phyloP scores from a whole-genome alignment of 2,797 vertebrate genomes.

The Eremophila alpestris region DNA sequence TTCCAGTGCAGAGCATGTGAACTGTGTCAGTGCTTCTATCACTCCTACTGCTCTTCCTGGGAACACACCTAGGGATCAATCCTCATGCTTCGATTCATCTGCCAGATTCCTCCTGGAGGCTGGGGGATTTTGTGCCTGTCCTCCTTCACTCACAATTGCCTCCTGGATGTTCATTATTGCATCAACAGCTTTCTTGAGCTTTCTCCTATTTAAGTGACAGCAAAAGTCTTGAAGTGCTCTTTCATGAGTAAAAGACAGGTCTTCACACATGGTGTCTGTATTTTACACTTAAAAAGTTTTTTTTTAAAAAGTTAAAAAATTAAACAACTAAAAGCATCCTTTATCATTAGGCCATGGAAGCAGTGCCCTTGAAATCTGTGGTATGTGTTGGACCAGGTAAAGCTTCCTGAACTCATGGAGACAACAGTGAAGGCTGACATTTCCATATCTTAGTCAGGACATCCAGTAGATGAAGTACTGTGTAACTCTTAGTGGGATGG shows the following conservation, averaged over 20 bases:
- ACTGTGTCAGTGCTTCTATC: background rate
- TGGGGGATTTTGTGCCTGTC: background rate
- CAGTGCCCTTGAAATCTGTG: background rate
- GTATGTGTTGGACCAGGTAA: background rate
- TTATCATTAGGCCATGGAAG: background rate
- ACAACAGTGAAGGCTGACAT: background rate
- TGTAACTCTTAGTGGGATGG: background rate
- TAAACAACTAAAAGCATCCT: accelerated
- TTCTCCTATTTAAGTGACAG: background rate
- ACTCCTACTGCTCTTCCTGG: background rate
- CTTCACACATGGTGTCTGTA: accelerated
- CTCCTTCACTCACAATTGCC: background rate
- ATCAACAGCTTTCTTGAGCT: background rate
- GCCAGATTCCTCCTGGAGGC: background rate
- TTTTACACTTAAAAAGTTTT: background rate
- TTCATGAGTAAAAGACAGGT: background rate
- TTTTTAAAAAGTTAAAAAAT: background rate
- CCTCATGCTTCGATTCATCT: background rate
- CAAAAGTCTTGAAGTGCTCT: background rate
- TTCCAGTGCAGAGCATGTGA: background rate
- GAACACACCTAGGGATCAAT: background rate
- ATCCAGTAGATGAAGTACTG: background rate
- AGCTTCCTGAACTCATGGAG: background rate
- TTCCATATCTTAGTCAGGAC: background rate
- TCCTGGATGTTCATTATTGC: background rate